Conservation (phyloP, 1,140 invertebrate genomes). For the Drosophila eugracilis region DNA sequence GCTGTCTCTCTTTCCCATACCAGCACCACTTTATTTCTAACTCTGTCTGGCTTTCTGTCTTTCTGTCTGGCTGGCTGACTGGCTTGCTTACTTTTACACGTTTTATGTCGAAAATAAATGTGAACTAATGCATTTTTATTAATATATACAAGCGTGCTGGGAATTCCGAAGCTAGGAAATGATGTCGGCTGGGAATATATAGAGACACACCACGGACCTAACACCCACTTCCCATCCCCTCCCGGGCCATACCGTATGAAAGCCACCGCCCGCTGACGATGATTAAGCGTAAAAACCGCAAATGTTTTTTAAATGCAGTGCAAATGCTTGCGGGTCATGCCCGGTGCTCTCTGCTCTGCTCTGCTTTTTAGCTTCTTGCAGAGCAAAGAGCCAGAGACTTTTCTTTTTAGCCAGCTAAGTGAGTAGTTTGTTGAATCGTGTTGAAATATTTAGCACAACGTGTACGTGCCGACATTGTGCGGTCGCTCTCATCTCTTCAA, state of each 20-base stretch:
- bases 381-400: background rate
- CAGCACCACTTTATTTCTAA: background rate
- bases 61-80: constrained; percentile 41
- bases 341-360: constrained; percentile 7
- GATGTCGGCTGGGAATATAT: constrained; percentile 31
- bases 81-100: constrained; percentile 74
- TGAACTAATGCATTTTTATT: constrained; percentile 84
- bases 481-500: constrained; percentile 46
- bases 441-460: constrained; percentile 74
- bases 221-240: no score
- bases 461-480: constrained; percentile 64
- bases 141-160: constrained; percentile 83
- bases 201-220: background rate
- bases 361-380: constrained; percentile 13
- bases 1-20: background rate
- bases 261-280: constrained; percentile 48
- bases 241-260: no score
- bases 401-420: constrained; percentile 33
- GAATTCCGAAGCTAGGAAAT: constrained; percentile 60
- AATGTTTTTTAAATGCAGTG: constrained; percentile 84
- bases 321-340: constrained; percentile 62
- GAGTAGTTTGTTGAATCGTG: constrained; percentile 65
- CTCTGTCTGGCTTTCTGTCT: constrained; percentile 35
- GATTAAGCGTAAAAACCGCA: constrained; percentile 81
- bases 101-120: constrained; percentile 83